Evolutionary conservation across 2,113 vertebrate genomes (phyloP).

Genomic region (Callithrix jacchus): DNA sequence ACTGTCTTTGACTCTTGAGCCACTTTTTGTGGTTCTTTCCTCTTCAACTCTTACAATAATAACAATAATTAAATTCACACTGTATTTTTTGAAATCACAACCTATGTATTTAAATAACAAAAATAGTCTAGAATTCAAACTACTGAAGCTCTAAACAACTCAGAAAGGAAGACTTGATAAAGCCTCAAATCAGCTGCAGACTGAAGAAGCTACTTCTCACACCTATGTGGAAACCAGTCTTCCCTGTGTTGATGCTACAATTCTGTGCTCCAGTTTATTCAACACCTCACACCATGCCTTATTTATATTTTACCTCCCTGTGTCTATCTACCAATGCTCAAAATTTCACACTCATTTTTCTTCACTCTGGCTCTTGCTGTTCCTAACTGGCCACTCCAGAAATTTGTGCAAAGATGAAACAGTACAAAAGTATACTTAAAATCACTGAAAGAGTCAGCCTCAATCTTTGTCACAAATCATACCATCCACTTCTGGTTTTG

Average conservation of each 20-base stretch:
- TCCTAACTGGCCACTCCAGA: not conserved
- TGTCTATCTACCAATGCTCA: not conserved
- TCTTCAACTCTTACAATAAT: not conserved
- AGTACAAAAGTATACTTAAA: not conserved
- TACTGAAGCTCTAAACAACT: not conserved
- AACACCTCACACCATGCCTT: not conserved
- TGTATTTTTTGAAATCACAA: not conserved
- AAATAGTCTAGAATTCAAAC: not conserved
- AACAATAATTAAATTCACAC: not conserved
- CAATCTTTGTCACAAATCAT: constrained; percentile 25
- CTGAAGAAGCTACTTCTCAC: not conserved
- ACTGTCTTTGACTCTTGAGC: too few relatives aligned
- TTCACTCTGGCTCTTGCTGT: not conserved
- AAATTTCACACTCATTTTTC: not conserved
- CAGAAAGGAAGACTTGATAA: not conserved
- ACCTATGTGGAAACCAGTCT: not conserved
- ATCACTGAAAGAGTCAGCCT: not conserved
- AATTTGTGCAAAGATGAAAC: not conserved
- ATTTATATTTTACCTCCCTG: not conserved
- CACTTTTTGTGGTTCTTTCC: too few relatives aligned
- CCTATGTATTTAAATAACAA: not conserved
- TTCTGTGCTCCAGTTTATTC: not conserved
- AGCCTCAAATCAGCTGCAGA: not conserved
- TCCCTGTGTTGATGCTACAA: not conserved
- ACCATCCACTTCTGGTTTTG: not conserved